Conservation (phyloP, 1,140 invertebrate genomes). For the Neomicropteryx cornuta region DNA sequence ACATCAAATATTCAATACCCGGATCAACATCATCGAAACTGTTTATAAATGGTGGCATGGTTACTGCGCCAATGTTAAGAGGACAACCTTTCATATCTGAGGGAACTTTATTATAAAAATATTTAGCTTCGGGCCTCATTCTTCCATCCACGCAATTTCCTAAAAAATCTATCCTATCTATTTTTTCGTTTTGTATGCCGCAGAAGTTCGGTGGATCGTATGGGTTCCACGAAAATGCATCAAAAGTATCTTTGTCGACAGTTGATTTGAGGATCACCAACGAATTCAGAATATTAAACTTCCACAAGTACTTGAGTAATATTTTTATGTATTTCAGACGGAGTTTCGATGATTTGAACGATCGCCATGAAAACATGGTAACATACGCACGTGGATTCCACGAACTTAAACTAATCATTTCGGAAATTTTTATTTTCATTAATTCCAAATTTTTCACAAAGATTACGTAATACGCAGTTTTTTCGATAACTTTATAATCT, state of each 20-base stretch:
- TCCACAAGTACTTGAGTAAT: too few species aligned
- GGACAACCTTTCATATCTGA: slow-evolving; percentile 23
- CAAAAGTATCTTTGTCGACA: slow-evolving; percentile 17
- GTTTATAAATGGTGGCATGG: slow-evolving; percentile 28
- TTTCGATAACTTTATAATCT: too few species aligned
- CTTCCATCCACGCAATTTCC: slow-evolving; percentile 24
- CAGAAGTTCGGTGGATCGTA: slow-evolving; percentile 30
- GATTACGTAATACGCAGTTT: slow-evolving; percentile 25
- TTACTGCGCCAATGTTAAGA: slow-evolving; percentile 22
- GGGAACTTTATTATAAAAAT: slow-evolving; percentile 24
- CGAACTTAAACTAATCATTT: slow-evolving; percentile 18
- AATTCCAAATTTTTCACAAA: slow-evolving; percentile 21
- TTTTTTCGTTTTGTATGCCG: slow-evolving; percentile 26
- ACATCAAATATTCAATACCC: slow-evolving; percentile 23
- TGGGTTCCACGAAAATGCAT: slow-evolving; percentile 26
- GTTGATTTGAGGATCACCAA: slow-evolving; percentile 20
- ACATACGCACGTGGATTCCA: slow-evolving; percentile 30
- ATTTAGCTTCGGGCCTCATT: slow-evolving; percentile 13
- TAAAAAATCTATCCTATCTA: slow-evolving; percentile 16
- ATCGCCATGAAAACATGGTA: too few species aligned
- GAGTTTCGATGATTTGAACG: too few species aligned
- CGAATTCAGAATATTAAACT: too few species aligned
- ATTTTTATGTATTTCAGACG: too few species aligned
- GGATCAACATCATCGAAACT: slow-evolving; percentile 12
- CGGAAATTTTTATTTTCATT: slow-evolving; percentile 19